These are phyloP conservation scores for Flabesymbios commensalis DNA, from an alignment of 2,888 invertebrate species.

Conservation along the genomic window DNA sequence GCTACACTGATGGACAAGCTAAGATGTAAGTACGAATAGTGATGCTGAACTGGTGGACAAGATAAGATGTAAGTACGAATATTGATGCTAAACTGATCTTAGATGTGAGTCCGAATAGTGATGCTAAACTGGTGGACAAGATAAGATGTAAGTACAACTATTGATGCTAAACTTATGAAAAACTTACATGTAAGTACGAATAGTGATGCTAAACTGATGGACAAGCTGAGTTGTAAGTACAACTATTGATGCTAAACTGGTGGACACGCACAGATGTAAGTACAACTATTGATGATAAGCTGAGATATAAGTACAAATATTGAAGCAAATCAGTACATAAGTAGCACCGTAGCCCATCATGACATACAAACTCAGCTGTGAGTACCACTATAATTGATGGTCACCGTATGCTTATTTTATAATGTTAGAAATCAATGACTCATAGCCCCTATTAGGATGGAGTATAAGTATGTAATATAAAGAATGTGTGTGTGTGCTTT, in stretches of 20 bases:
- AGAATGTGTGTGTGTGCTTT: too few relatives aligned
- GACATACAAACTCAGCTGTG: background rate
- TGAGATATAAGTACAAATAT: background rate
- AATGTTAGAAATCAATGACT: too few relatives aligned
- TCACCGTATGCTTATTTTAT: too few relatives aligned
- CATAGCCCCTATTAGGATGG: too few relatives aligned
- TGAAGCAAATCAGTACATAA: background rate
- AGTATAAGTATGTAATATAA: too few relatives aligned
- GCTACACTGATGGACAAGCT: conserved; percentile 87
- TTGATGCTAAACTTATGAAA: background rate
- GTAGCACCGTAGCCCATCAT: background rate
- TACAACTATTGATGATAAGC: conserved; percentile 41
- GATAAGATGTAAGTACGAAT: background rate
- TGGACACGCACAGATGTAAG: conserved; percentile 97
- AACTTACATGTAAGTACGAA: too few relatives aligned
- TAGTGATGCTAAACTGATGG: background rate
- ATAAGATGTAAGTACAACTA: background rate
- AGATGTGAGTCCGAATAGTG: background rate
- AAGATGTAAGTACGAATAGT: conserved; percentile 87
- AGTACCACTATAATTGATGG: background rate
- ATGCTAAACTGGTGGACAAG: background rate
- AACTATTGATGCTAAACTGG: conserved; percentile 65
- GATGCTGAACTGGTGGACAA: too few relatives aligned
- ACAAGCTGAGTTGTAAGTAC: background rate
- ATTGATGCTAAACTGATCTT: background rate